Evolutionary conservation across 92 coral and sea anemone genomes (phyloP), one percentile per base, ranked within the genome.

Genomic region (Parazoanthus atlanticus): DNA sequence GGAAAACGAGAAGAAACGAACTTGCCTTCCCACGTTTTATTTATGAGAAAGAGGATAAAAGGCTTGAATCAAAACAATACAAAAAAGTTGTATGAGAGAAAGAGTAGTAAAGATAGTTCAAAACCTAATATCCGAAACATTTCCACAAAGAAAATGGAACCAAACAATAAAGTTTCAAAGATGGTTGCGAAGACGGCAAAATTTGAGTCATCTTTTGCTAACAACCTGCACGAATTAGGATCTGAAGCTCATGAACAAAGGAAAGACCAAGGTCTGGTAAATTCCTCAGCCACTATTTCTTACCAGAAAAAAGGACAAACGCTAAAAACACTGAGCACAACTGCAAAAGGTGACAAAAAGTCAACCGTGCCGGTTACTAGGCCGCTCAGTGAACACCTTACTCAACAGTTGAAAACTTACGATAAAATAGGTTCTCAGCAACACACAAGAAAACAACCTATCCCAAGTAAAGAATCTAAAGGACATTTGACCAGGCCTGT

Each of bases 161-260:
- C 41, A 79, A 52, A 52, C 25, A 26, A 52, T 4, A 29, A 16
- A 31, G 71, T 43, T 41, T 19, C 82, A 47, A 47, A 78, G 25
- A 78, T 41, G 61, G 65, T 4, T n/a, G n/a, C 28, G 26, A 83
- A 83, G 77, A 30, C 69, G 33, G n/a, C 76, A 19, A 38, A 64
- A 38, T 8, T 10, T 19, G 30, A 80, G n/a, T n/a, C 86, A 70
- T 69, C 77, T 29, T 30, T 46, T 23, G 65, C 47, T 46, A 49
- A n/a, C 43, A 84, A 46, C 29, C 40, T 84, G 64, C 19, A 69
- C 1, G 87, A 84, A 36, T 84, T 84, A 46, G 87, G 87, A 84
- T 70, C 78, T 0, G 87, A 84, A 16, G 79, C 17, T 69, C 67
- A 26, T n/a, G 78, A 70, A 41, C 25, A 75, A 69, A 19, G 38